Evolutionary conservation across 2,888 invertebrate genomes (phyloP), one percentile per base, ranked within the genome.

Genomic region (Labia minor): DNA sequence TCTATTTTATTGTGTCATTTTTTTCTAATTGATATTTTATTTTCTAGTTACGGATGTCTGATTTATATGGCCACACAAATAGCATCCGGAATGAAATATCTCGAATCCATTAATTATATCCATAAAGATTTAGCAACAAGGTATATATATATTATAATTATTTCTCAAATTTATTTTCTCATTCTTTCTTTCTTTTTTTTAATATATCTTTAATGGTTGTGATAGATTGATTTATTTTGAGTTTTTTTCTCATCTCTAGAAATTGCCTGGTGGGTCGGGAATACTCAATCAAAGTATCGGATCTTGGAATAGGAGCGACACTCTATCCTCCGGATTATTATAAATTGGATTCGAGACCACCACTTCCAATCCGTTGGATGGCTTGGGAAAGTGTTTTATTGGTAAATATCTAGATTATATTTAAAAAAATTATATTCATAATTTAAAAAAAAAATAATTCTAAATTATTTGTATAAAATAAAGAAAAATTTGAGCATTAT

Each of bases 1-100:
- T n/a, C n/a, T n/a, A n/a, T n/a, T n/a, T n/a, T n/a, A n/a, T n/a
- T n/a, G n/a, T n/a, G n/a, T n/a, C n/a, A n/a, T n/a, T n/a, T n/a
- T n/a, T n/a, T n/a, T n/a, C n/a, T n/a, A n/a, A n/a, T n/a, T n/a
- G n/a, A n/a, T n/a, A 3, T 26, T 20, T 71, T 75, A 70, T 75
- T 72, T 81, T 81, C 67, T 78, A 91, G 90, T 81, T 89, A 89
- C 78, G 89, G 90, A 73, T 88, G 89, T 78, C 83, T 92, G 77
- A 85, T 92, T 74, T 90, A 88, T 81, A 89, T 92, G 85, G 90
- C 90, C 71, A 86, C 88, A 71, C 91, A 94, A 82, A 87, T 93
- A 77, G 89, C 92, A 72, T 90, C 91, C 69, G 93, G 92, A 71
- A 92, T 93, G 90, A 90, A 92, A 78, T 90, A 92, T 80, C 82